phyloP scores from a whole-genome alignment of 2,888 invertebrate species.

The Anthrax anthrax region DNA sequence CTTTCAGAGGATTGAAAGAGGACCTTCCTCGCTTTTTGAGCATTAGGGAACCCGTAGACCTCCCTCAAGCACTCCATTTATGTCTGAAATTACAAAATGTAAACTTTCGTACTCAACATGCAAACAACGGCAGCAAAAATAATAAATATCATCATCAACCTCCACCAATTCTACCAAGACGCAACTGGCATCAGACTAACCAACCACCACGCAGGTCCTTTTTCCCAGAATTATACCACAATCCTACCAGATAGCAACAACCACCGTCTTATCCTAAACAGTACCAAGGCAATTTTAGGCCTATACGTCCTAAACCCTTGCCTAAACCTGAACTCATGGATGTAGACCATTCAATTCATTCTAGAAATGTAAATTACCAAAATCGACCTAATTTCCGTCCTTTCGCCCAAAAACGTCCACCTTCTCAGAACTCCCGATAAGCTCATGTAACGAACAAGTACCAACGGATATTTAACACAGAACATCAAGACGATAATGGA shows the following conservation, averaged over 20 bases:
- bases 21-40: neutral
- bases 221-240: neutral
- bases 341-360: slow-evolving; percentile 6
- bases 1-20: neutral
- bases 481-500: neutral
- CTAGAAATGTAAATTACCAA: slow-evolving; percentile 8
- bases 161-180: neutral
- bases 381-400: slow-evolving; percentile 1
- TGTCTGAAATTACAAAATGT: slow-evolving; percentile 1
- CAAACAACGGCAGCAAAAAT: neutral
- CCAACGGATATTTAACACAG: neutral
- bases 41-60: neutral
- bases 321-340: slow-evolving; percentile 11
- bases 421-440: neutral
- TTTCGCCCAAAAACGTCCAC: neutral
- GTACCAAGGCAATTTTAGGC: neutral
- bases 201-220: neutral
- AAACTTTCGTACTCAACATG: neutral
- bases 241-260: neutral
- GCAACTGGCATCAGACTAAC: neutral
- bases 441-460: neutral
- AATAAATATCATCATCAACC: neutral
- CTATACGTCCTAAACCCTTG: slow-evolving; percentile 6
- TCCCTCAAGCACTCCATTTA: slow-evolving; percentile 1
- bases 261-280: neutral